Evolutionary conservation across 2,888 invertebrate species (phyloP), one percentile per base, ranked within the genome.

Genomic region (Apeira syringaria): DNA sequence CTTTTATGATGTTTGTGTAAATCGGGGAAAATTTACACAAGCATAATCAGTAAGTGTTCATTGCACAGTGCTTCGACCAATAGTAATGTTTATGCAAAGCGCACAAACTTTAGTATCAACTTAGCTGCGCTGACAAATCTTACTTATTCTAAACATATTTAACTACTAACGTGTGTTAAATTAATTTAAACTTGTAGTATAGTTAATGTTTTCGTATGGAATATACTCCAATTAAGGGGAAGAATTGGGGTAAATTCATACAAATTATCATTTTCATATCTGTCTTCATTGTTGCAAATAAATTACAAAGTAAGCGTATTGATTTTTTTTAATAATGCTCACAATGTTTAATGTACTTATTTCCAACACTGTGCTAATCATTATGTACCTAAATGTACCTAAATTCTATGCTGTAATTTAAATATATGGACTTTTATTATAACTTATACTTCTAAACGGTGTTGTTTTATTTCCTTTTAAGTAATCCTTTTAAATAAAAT

Each of bases 1-100:
- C 62, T 55, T 52, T 57, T 59, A 46, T 41, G 39, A 43, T 52
- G 34, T 49, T 47, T 80, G 86, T 89, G 89, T 88, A 86, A 88
- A 80, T 55, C 50, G 89, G 89, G 89, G 89, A 89, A n/a, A 88
- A 75, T 88, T 88, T 88, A 88, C 89, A 89, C 86, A 80, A 57
- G 26, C 56, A 63, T 68, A 68, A 43, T 53, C 44, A 36, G 38
- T 75, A 78, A 68, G 72, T 74, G 59, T 73, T 75, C 61, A 66
- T 61, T 68, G 83, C 86, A 85, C 84, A 58, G 69, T 64, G 85
- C 84, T 86, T 85, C 65, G 80, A 85, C 78, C 74, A 78, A 77
- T 47, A 27, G 33, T 43, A 48, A 52, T 40, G 41, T 66, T 62
- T 65, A 68, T 61, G 83, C 80, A 77, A 80, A 47, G 64, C 86